A percentile compares a stretch with the other conserved stretches of the same genome.
Evolutionary conservation across 2,113 vertebrate genomes (phyloP).

Genomic region (Zonotrichia leucophrys): DNA sequence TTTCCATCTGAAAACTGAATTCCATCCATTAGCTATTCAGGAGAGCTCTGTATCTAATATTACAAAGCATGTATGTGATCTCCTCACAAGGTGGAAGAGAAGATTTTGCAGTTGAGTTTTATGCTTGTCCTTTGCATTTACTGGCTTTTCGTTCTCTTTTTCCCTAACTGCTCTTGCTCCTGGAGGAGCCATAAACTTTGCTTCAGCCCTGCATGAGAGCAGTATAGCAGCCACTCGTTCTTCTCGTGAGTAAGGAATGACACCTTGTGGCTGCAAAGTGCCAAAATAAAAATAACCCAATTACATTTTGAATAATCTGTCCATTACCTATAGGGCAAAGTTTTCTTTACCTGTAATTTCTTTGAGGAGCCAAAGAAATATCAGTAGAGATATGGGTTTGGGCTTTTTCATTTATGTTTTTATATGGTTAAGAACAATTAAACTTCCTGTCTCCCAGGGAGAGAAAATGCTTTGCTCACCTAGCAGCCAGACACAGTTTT

Average conservation of each 20-base stretch:
- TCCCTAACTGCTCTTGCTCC: neutral
- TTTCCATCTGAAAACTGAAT: too few relatives aligned
- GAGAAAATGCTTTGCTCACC: neutral
- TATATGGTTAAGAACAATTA: neutral
- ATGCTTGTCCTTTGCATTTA: neutral
- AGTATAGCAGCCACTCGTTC: neutral
- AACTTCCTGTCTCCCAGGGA: neutral
- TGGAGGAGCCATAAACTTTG: neutral
- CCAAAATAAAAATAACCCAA: neutral
- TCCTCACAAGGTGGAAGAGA: neutral
- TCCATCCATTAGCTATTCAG: neutral
- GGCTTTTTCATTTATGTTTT: neutral
- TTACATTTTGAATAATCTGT: neutral
- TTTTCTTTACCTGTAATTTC: neutral
- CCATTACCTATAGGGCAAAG: neutral
- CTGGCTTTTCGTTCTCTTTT: neutral
- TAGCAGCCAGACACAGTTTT: neutral
- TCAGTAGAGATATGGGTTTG: neutral
- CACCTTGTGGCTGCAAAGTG: slow-evolving; percentile 52
- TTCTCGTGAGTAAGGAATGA: slow-evolving; percentile 24
- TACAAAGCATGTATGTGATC: neutral
- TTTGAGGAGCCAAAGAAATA: neutral
- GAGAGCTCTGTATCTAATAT: neutral
- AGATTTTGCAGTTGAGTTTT: neutral
- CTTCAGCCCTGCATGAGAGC: neutral